Base-by-base conservation (phyloP, 2,113 vertebrate genomes). In the Cololabis saira region DNA sequence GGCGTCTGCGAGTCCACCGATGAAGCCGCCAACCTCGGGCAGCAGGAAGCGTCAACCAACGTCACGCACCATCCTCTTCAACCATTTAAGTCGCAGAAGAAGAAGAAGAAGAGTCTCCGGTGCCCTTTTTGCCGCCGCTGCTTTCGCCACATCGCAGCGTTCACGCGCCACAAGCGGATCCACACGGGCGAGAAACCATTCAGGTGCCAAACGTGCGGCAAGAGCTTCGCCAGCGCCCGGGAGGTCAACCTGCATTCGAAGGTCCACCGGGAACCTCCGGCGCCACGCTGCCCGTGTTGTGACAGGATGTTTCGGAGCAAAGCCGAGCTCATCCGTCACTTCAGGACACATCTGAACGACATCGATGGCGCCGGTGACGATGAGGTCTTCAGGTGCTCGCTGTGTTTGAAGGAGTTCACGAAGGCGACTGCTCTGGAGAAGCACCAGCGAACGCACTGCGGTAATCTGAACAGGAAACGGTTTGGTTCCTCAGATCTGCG, bases 61-160 rank as follows among this genome's bases (percentile, higher is more conserved):
- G 14, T 50, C 18, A 49, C 19, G 14, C 3, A 49, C 48, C 18
- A 22, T 13, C 18, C 10, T 21, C 12, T 21, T 50, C 19, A 33
- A 33, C n/a, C 9, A 3, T 10, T n/a, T 10, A 37, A 17, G 10
- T 7, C 30, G 4, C 13, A 50, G 24, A 10, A 14, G 21, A n/a
- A 50, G 24, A 10, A 14, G 21, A n/a, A 44, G 56, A 27, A 4
- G 24, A 8, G 1, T n/a, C 48, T 17, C 18, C 47, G 0, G 2
- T 65, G 83, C 52, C 66, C 57, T n/a, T 84, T 76, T 45, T 88
- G 86, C 40, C 27, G 60, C 2, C 54, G 52, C 50, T 65, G 49
- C 3, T 89, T 86, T 58, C 74, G 68, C 15, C 82, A 83, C 40
- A 74, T 84, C 21, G 55, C 81, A 1, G 76, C 74, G 3, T 79